Evolutionary conservation across 2,797 vertebrate species (phyloP), one percentile per base, ranked within the genome.

Genomic region (Brachyalestes nurse): DNA sequence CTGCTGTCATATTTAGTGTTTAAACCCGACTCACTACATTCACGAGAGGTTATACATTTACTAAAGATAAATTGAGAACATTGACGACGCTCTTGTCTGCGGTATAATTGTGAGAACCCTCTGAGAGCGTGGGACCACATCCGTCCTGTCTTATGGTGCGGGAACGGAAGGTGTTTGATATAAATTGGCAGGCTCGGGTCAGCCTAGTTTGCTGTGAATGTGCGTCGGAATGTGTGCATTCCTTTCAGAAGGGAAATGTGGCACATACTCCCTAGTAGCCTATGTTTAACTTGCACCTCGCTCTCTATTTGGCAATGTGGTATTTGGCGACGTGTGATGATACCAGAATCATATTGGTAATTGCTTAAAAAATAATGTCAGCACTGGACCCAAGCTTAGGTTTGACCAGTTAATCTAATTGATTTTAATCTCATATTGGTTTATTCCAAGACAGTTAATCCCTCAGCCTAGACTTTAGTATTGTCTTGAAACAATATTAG

Each of bases 31-130:
- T n/a, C n/a, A n/a, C n/a, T n/a, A 0, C 25, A 21, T 79, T 53
- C 47, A 25, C 47, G 28, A 72, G 66, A 21, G 23, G 71, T 80
- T 60, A 67, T 58, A 47, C 61, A 58, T 69, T 21, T 66, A 13
- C 53, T 57, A 65, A 73, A 47, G 25, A 25, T 8, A 23, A 47
- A 6, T 16, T 40, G 16, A 12, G 42, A 2, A 28, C 6, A 5
- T 60, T 47, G 8, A 51, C 34, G 17, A 53, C 7, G 16, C 28
- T 40, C 16, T 12, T 55, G 49, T 14, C 25, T 19, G 16, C 19
- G 49, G 16, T 72, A 25, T 10, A 71, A 28, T 19, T 40, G 13
- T 17, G 1, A 40, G 17, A 1, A 14, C 10, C 10, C 13, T 13
- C 47, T 49, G 47, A 49, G 13, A 21, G 16, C 58, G 25, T 28